Conservation (phyloP, 2,113 vertebrate species). For the Perca schrenkii region DNA sequence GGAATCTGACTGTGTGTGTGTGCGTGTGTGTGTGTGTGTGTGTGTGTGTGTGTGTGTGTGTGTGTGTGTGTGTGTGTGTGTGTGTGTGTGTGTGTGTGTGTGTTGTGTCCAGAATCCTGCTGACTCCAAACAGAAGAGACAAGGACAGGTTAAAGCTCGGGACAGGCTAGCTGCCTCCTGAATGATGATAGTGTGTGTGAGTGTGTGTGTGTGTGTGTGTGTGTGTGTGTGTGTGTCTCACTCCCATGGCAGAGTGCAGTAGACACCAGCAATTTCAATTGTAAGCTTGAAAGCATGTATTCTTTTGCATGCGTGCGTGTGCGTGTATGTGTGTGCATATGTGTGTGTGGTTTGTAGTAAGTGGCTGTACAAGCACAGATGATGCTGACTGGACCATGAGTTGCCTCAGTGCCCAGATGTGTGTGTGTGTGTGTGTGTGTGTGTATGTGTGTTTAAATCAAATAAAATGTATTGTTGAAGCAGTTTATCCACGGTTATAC, state of each 20-base stretch:
- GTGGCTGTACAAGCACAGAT: conserved; percentile 46
- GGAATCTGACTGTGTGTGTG: neutral
- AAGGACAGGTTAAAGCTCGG: conserved; percentile 71
- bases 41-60: no score
- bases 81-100: neutral
- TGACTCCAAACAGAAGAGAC: conserved; percentile 69
- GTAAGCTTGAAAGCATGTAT: conserved; percentile 3
- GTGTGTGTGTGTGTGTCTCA: neutral
- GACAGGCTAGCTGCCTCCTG: conserved; percentile 60
- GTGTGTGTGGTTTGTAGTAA: neutral
- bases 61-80: no score
- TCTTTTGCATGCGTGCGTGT: neutral
- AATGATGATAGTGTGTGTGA: conserved; percentile 65
- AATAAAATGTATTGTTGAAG: conserved; percentile 57
- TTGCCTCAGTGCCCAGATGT: conserved; percentile 58
- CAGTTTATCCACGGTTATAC: conserved; percentile 60
- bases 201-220: conserved; percentile 10
- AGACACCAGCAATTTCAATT: conserved; percentile 62
- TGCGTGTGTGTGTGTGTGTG: no score
- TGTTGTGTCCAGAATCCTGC: conserved; percentile 39
- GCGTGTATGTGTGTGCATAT: neutral
- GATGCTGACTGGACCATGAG: conserved; percentile 67
- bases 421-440: conserved; percentile 9
- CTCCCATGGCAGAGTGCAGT: conserved; percentile 41
- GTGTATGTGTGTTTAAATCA: conserved; percentile 38